These are phyloP conservation scores for Poecilia velifera DNA, from an alignment of 2,797 vertebrate genomes.

Conservation along the genomic window DNA sequence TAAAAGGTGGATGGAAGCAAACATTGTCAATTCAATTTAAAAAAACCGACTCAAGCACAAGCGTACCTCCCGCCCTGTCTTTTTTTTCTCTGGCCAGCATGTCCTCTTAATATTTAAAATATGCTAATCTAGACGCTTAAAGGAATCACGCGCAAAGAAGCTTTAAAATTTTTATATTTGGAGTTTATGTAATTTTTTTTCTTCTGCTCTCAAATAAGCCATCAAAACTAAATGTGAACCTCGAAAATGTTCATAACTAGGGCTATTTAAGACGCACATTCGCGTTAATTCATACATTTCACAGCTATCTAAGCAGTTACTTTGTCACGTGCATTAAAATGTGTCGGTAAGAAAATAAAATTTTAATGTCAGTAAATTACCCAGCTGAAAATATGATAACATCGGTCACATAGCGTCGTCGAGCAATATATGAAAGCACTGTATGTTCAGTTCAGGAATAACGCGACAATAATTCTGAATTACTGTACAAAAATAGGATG, in stretches of 20 bases:
- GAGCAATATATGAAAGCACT: neutral
- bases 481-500: neutral
- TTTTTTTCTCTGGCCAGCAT: neutral
- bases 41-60: neutral
- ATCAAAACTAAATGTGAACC: neutral
- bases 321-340: neutral
- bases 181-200: neutral
- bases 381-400: neutral
- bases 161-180: neutral
- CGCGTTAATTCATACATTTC: neutral
- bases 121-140: neutral
- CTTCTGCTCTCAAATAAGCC: neutral
- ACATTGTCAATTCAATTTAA: neutral
- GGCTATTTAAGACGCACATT: neutral
- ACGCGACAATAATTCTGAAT: neutral
- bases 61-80: neutral
- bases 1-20: rapidly evolving
- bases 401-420: neutral
- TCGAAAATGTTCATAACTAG: neutral
- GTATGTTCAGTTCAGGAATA: neutral
- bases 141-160: neutral
- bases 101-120: neutral
- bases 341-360: neutral
- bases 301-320: neutral
- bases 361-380: neutral